Percentiles rank a stretch among this genome's conserved stretches.
Evolutionary conservation across 1,140 invertebrate species (phyloP).

Genomic region (Pseudomyrmex cubaensis): DNA sequence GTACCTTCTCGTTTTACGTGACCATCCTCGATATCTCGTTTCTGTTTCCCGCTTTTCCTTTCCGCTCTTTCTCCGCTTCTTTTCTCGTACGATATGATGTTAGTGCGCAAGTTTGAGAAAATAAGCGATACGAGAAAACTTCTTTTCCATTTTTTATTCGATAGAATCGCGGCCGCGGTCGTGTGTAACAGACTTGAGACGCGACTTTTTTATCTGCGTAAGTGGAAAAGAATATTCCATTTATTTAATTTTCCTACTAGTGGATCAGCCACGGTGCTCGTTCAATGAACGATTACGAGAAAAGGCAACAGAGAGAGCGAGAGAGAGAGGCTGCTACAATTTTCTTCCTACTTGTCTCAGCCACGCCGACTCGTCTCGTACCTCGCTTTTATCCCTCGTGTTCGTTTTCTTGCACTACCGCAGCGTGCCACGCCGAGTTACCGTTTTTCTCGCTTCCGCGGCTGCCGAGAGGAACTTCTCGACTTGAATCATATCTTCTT

Average conservation of each 20-base stretch:
- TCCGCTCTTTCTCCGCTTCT: background rate
- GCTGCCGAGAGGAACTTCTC: slow-evolving; percentile 51
- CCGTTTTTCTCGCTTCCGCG: slow-evolving; percentile 56
- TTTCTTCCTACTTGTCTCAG: slow-evolving; percentile 49
- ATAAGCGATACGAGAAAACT: no score
- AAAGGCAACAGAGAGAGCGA: background rate
- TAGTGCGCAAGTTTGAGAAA: background rate
- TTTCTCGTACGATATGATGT: background rate
- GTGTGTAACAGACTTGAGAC: slow-evolving; percentile 39
- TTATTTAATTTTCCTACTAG: slow-evolving; percentile 79
- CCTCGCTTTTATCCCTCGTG: slow-evolving; percentile 49
- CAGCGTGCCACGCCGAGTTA: slow-evolving; percentile 45
- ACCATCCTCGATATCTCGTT: slow-evolving; percentile 49
- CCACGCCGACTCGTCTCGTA: slow-evolving; percentile 24
- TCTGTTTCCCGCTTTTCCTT: slow-evolving; percentile 22
- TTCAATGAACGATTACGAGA: slow-evolving; percentile 67
- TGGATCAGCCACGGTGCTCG: slow-evolving; percentile 73
- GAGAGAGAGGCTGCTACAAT: slow-evolving; percentile 46
- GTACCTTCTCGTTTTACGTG: background rate
- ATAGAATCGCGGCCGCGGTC: background rate
- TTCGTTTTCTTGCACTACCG: slow-evolving; percentile 61
- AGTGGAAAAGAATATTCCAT: slow-evolving; percentile 37
- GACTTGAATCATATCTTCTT: slow-evolving; percentile 64
- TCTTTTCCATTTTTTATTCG: slow-evolving; percentile 59
- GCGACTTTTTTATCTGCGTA: slow-evolving; percentile 16